Evolutionary conservation across 2,888 invertebrate species (phyloP).

Genomic region (Drosophila longiperda): DNA sequence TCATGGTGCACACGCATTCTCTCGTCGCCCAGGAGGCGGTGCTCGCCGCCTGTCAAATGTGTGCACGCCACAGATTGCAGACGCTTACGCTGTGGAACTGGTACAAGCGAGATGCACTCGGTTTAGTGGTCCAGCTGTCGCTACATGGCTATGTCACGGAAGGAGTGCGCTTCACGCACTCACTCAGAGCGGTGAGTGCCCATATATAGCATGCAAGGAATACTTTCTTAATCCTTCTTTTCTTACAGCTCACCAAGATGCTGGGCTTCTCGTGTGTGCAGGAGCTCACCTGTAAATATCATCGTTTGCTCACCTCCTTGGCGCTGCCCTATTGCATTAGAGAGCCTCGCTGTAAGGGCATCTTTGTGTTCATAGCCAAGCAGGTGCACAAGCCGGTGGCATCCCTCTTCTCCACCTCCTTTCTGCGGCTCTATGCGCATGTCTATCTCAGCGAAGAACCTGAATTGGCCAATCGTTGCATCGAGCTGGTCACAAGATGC

Average conservation of each 20-base stretch:
- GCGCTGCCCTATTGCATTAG: conserved; percentile 87
- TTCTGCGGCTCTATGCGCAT: conserved; percentile 90
- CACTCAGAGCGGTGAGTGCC: conserved; percentile 74
- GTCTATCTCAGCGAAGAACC: conserved; percentile 88
- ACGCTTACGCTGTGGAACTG: conserved; percentile 83
- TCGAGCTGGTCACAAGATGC: conserved; percentile 87
- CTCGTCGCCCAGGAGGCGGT: conserved; percentile 82
- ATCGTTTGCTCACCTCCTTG: conserved; percentile 89
- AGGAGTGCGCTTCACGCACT: conserved; percentile 78
- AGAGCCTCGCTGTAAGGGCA: conserved; percentile 85
- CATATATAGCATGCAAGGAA: neutral
- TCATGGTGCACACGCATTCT: conserved; percentile 79
- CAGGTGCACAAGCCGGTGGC: conserved; percentile 83
- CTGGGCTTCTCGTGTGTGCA: conserved; percentile 89
- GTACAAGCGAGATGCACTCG: conserved; percentile 83
- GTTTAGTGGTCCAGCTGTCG: conserved; percentile 76
- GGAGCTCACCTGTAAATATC: conserved; percentile 89
- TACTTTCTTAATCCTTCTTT: fast-evolving
- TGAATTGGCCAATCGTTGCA: conserved; percentile 87
- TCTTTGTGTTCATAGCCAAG: conserved; percentile 86
- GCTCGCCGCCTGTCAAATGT: conserved; percentile 81
- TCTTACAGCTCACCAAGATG: conserved; percentile 86
- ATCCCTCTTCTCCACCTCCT: conserved; percentile 88
- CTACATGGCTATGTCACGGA: conserved; percentile 76
- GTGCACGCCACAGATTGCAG: conserved; percentile 76